Conservation (phyloP, 1,140 invertebrate species). For the Saccostrea echinata region DNA sequence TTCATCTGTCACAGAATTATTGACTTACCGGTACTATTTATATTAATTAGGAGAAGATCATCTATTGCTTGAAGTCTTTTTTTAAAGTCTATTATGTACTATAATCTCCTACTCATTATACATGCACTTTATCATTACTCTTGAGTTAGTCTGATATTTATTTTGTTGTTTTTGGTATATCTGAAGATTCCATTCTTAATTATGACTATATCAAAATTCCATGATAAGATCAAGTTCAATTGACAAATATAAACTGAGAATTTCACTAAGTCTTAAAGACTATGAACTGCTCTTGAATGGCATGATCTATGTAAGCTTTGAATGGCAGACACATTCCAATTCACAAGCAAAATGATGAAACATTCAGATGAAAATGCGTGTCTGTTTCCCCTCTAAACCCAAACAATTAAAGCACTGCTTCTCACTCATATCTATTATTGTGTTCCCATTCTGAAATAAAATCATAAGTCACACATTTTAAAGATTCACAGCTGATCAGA, state of each 20-base stretch:
- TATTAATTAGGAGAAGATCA: too few species aligned
- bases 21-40: too few species aligned
- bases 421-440: not conserved
- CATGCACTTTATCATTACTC: too few species aligned
- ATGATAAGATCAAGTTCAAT: not conserved
- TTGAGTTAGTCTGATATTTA: too few species aligned
- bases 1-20: too few species aligned
- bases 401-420: not conserved
- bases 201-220: not conserved
- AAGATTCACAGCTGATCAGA: not conserved
- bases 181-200: too few species aligned
- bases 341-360: not conserved
- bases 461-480: not conserved
- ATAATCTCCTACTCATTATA: too few species aligned
- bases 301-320: too few species aligned
- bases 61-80: too few species aligned
- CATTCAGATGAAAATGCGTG: slow-evolving; percentile 13
- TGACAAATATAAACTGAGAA: not conserved
- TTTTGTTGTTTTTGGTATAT: too few species aligned
- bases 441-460: slow-evolving; percentile 1
- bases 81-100: too few species aligned
- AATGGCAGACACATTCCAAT: not conserved
- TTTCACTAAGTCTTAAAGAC: not conserved
- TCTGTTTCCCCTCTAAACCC: not conserved
- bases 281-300: not conserved